phyloP scores from a whole-genome alignment of 2,797 vertebrate species.

The Echiichthys vipera region DNA sequence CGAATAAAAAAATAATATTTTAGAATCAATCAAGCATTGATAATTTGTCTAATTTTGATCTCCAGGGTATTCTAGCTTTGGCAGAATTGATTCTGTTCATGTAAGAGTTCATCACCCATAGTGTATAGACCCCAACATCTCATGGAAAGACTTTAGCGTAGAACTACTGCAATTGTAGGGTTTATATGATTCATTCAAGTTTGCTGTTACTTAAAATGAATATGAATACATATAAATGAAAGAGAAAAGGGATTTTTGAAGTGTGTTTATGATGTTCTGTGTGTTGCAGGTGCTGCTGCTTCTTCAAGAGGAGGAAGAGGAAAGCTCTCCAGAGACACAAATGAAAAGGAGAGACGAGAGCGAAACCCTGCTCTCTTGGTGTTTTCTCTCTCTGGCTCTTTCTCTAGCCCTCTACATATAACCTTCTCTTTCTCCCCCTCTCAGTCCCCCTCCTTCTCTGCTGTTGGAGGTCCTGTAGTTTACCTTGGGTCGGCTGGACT shows the following conservation, averaged over 20 bases:
- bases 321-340: slow-evolving; percentile 95
- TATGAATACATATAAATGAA: too few species aligned
- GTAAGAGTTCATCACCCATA: too few species aligned
- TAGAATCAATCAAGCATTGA: too few species aligned
- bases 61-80: too few species aligned
- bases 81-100: too few species aligned
- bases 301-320: slow-evolving; percentile 97
- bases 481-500: slow-evolving; percentile 27
- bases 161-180: too few species aligned
- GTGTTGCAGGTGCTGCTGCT: slow-evolving; percentile 93
- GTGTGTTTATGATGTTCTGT: neutral
- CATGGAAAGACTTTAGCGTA: too few species aligned
- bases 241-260: neutral
- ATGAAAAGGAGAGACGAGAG: slow-evolving; percentile 76
- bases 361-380: slow-evolving; percentile 8
- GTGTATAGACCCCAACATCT: too few species aligned
- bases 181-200: too few species aligned
- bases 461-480: slow-evolving; percentile 36
- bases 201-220: too few species aligned
- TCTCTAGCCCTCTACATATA: slow-evolving; percentile 14
- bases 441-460: slow-evolving; percentile 7
- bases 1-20: too few species aligned
- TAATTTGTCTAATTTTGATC: too few species aligned
- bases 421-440: neutral
- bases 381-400: slow-evolving; percentile 3